phyloP scores from a whole-genome alignment of 2,797 vertebrate species.

The Aulostomus chinensis region DNA sequence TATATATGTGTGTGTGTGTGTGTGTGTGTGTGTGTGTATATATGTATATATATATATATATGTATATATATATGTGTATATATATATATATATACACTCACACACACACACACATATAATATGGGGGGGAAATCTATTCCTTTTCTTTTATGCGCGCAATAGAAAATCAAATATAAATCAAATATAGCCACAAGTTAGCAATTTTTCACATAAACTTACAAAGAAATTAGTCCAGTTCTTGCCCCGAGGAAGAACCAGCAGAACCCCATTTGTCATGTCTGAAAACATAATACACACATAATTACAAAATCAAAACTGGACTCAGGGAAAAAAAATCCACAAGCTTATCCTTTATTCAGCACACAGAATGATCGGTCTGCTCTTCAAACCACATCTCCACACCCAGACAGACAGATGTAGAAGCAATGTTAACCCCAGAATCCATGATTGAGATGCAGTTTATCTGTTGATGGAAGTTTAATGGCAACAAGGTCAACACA shows the following conservation, averaged over 20 bases:
- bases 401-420: constrained; percentile 15
- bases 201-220: no score
- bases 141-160: constrained; percentile 36
- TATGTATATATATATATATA: no score
- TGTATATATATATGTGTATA: no score
- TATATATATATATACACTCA: no score
- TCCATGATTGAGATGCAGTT: constrained; percentile 8
- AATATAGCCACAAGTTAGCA: constrained; percentile 22
- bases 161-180: constrained; percentile 40
- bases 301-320: constrained; percentile 64
- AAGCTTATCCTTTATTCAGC: constrained; percentile 37
- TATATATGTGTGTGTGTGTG: no score
- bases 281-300: constrained; percentile 53
- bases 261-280: constrained; percentile 56
- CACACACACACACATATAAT: no score
- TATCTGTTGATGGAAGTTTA: constrained; percentile 13
- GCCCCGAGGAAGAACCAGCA: constrained; percentile 37
- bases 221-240: constrained; percentile 19
- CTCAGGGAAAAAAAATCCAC: constrained; percentile 27
- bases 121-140: no score
- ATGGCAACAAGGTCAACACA: constrained; percentile 33
- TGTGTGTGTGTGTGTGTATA: no score
- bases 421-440: constrained; percentile 1
- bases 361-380: constrained; percentile 14
- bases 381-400: constrained; percentile 12